phyloP scores from a whole-genome alignment of 1,140 invertebrate species.

The Drosophila prosaltans region DNA sequence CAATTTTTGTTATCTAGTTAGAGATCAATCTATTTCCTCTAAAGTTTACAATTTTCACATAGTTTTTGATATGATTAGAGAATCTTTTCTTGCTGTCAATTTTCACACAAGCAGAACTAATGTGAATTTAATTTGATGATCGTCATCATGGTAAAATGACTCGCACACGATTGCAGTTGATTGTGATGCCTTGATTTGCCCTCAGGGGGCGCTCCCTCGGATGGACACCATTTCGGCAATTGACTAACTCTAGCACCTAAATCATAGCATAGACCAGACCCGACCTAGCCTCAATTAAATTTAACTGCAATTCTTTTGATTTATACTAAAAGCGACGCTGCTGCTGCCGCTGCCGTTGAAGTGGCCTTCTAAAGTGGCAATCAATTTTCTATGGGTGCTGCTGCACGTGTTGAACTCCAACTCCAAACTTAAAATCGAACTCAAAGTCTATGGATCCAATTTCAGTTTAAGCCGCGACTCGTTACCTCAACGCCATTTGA shows the following conservation, averaged over 20 bases:
- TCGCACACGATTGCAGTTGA: slow-evolving; percentile 36
- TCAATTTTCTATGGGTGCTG: slow-evolving; percentile 56
- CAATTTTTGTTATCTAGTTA: background rate
- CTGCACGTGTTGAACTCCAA: slow-evolving; percentile 70
- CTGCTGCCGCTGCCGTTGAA: slow-evolving; percentile 37
- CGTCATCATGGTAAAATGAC: slow-evolving; percentile 21
- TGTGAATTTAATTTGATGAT: slow-evolving; percentile 68
- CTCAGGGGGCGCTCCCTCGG: slow-evolving; percentile 53
- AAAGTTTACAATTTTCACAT: slow-evolving; percentile 16
- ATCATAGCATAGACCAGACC: slow-evolving; percentile 13
- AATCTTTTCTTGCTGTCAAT: slow-evolving; percentile 1
- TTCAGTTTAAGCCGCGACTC: slow-evolving; percentile 39
- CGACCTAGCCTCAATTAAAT: slow-evolving; percentile 40
- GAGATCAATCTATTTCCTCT: background rate
- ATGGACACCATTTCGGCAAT: background rate
- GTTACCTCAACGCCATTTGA: slow-evolving; percentile 77
- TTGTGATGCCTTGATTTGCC: slow-evolving; percentile 56
- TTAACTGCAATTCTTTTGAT: slow-evolving; percentile 67
- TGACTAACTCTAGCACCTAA: too few species aligned
- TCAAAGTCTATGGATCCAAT: slow-evolving; percentile 50
- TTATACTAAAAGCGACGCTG: slow-evolving; percentile 37
- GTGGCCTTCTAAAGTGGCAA: slow-evolving; percentile 76
- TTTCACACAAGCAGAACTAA: slow-evolving; percentile 33
- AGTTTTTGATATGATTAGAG: slow-evolving; percentile 15
- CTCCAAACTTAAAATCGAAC: slow-evolving; percentile 6